Percentiles rank a stretch among this genome's conserved stretches.
Evolutionary conservation across 92 coral and sea anemone species (phyloP).

Genomic region (Muricea muricata): DNA sequence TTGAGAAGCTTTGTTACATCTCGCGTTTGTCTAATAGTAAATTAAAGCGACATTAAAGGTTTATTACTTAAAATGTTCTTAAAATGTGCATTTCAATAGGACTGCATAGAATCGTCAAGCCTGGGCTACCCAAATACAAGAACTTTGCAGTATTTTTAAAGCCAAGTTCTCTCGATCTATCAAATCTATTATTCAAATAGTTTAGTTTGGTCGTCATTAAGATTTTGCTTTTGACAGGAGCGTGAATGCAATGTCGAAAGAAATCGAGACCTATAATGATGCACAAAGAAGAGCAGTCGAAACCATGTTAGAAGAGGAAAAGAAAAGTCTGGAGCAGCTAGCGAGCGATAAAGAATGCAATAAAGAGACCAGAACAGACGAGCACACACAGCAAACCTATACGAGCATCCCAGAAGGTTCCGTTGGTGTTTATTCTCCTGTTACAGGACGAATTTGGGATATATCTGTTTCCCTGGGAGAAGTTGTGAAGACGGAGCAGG

Average conservation of each 20-base stretch:
- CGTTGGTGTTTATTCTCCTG: constrained; percentile 42
- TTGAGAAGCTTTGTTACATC: too few species aligned
- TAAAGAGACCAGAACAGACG: not conserved
- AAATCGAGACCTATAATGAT: constrained; percentile 34
- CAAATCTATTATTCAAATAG: too few species aligned
- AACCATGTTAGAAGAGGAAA: constrained; percentile 56
- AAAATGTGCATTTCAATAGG: too few species aligned
- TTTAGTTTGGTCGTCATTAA: too few species aligned
- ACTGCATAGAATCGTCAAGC: too few species aligned
- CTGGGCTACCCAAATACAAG: not conserved
- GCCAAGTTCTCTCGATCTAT: too few species aligned
- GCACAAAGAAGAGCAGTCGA: constrained; percentile 54
- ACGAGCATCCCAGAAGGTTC: constrained; percentile 34
- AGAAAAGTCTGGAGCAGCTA: constrained; percentile 29
- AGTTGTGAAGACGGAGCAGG: constrained; percentile 23
- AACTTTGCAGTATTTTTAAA: not conserved
- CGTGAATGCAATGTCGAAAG: constrained; percentile 23
- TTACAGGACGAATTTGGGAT: constrained; percentile 61
- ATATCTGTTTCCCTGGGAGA: constrained; percentile 42
- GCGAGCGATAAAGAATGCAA: constrained; percentile 1
- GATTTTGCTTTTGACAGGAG: not conserved
- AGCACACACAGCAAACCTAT: not conserved
- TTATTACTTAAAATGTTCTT: too few species aligned
- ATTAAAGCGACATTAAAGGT: too few species aligned
- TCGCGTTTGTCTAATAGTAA: too few species aligned